A percentile compares a stretch with the other conserved stretches of the same genome.
Conservation (phyloP, 2,113 vertebrate species). For the Plectropomus leopardus region DNA sequence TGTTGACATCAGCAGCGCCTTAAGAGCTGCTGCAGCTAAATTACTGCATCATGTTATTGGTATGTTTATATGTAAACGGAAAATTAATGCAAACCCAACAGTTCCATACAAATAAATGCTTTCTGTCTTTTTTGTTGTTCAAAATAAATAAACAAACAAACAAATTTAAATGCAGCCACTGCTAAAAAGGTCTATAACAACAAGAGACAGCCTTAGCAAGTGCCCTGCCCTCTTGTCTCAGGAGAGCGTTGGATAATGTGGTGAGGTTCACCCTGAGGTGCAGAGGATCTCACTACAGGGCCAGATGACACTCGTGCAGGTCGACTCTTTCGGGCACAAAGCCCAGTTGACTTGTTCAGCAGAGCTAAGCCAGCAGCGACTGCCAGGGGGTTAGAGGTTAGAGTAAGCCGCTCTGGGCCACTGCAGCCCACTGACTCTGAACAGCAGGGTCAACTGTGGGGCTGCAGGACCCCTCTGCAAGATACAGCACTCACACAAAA, state of each 20-base stretch:
- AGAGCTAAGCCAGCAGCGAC: slow-evolving; percentile 59
- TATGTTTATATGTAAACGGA: no score
- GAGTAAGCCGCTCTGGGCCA: slow-evolving; percentile 65
- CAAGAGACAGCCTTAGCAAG: slow-evolving; percentile 1
- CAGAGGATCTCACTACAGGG: slow-evolving; percentile 46
- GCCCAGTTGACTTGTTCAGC: slow-evolving; percentile 66
- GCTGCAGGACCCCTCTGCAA: slow-evolving; percentile 29
- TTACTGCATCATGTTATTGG: not conserved
- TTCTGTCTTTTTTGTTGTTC: no score
- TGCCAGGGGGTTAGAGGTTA: slow-evolving; percentile 69
- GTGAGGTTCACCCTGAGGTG: slow-evolving; percentile 50
- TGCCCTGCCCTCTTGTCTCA: slow-evolving; percentile 45
- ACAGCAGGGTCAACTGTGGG: slow-evolving; percentile 51
- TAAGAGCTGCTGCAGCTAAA: not conserved
- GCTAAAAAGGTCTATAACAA: not conserved
- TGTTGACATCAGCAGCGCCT: not conserved
- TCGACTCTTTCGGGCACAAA: slow-evolving; percentile 53
- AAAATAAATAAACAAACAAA: not conserved
- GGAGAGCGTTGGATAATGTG: slow-evolving; percentile 65
- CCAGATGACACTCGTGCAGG: slow-evolving; percentile 62
- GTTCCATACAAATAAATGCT: no score
- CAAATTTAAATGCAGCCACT: not conserved
- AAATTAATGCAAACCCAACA: not conserved
- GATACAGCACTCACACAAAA: slow-evolving; percentile 3
- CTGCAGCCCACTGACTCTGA: slow-evolving; percentile 65